These are phyloP conservation scores for Meloidogyne hapla DNA, from an alignment of 1,140 invertebrate genomes.

Conservation along the genomic window DNA sequence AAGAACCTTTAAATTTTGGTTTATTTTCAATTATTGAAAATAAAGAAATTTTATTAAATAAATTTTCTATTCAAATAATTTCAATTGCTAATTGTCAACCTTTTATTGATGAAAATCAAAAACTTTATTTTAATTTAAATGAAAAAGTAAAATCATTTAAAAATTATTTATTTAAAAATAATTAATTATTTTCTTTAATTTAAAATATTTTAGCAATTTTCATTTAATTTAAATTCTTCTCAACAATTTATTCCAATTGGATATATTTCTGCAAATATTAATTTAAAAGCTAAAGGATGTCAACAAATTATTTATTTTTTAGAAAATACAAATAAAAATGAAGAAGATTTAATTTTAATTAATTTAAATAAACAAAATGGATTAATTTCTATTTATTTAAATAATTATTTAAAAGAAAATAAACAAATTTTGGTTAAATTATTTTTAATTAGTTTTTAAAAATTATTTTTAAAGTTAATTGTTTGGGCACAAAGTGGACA, in stretches of 20 bases:
- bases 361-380: neutral
- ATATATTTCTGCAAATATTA: neutral
- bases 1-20: neutral
- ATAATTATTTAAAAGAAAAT: neutral
- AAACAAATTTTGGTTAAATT: neutral
- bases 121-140: neutral
- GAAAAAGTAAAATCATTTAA: neutral
- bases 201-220: neutral
- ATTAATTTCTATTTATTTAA: neutral
- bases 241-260: neutral
- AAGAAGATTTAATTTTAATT: neutral
- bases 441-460: neutral
- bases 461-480: neutral
- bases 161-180: neutral
- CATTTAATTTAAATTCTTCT: neutral
- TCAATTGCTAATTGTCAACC: neutral
- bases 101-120: neutral
- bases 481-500: neutral
- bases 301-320: neutral
- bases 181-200: neutral
- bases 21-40: neutral
- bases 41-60: neutral
- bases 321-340: neutral
- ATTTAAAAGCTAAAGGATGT: neutral
- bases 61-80: conserved; percentile 1